A percentile compares a stretch with the other conserved stretches of the same genome.
These are phyloP conservation scores for Papilio demoleus DNA, from an alignment of 2,888 invertebrate species.

Conservation along the genomic window DNA sequence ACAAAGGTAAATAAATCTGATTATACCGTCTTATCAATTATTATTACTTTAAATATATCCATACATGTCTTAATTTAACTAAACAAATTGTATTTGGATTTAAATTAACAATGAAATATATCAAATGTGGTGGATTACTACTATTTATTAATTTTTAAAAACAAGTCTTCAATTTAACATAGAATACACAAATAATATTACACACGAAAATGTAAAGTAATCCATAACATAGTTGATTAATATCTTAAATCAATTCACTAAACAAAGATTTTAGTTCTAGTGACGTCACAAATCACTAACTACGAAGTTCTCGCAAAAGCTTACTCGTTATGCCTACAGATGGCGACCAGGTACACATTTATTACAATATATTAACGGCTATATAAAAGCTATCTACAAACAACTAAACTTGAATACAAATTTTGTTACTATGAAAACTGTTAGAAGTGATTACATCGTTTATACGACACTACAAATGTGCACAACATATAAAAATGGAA, in stretches of 20 bases:
- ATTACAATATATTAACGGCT: slow-evolving; percentile 52
- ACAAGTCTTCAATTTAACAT: slow-evolving; percentile 33
- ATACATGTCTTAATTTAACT: slow-evolving; percentile 22
- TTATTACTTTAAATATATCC: slow-evolving; percentile 42
- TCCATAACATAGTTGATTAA: slow-evolving; percentile 26
- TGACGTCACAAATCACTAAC: slow-evolving; percentile 37
- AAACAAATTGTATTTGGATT: slow-evolving; percentile 5
- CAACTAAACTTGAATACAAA: slow-evolving; percentile 25
- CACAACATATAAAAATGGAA: slow-evolving; percentile 35
- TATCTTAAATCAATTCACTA: background rate
- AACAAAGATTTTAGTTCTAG: slow-evolving; percentile 24
- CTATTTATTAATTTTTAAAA: slow-evolving; percentile 39
- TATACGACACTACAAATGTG: slow-evolving; percentile 22
- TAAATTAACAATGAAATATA: slow-evolving; percentile 22
- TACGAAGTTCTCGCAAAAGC: slow-evolving; percentile 51
- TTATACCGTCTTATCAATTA: slow-evolving; percentile 65
- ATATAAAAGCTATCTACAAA: slow-evolving; percentile 47
- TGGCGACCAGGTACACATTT: slow-evolving; percentile 60
- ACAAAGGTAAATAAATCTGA: slow-evolving; percentile 83
- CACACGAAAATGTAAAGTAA: slow-evolving; percentile 33
- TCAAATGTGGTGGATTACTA: slow-evolving; percentile 33
- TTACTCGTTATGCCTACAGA: slow-evolving; percentile 54
- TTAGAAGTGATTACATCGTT: background rate
- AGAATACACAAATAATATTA: slow-evolving; percentile 37
- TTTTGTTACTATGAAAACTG: slow-evolving; percentile 18